Conservation (phyloP, 1,140 invertebrate genomes). For the Camponotus floridanus region DNA sequence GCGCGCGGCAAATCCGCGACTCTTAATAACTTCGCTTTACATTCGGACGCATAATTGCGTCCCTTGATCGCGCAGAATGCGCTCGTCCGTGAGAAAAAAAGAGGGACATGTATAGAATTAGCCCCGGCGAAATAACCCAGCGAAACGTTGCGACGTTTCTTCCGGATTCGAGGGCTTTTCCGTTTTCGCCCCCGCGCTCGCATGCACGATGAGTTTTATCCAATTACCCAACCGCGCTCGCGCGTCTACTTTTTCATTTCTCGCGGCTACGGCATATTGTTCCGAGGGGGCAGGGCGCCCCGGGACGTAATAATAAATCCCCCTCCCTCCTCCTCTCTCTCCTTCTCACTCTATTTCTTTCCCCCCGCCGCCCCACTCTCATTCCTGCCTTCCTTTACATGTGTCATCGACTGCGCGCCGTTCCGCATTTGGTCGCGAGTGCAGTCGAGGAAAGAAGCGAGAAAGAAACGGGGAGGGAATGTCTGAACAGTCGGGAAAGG, state of each 20-base stretch:
- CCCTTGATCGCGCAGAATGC: conserved; percentile 58
- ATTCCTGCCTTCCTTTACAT: conserved; percentile 63
- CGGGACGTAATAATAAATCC: conserved; percentile 76
- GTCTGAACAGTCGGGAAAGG: conserved; percentile 18
- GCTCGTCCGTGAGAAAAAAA: conserved; percentile 39
- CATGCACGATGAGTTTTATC: conserved; percentile 69
- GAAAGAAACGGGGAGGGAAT: conserved; percentile 43
- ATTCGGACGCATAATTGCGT: conserved; percentile 58
- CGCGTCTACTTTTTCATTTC: conserved; percentile 66
- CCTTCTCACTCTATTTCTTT: conserved; percentile 31
- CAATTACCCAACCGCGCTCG: conserved; percentile 67
- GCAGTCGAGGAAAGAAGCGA: conserved; percentile 44
- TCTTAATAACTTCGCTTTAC: conserved; percentile 60
- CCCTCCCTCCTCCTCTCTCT: not conserved
- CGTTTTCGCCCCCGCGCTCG: conserved; percentile 47
- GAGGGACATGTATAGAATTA: conserved; percentile 49
- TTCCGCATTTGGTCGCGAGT: conserved; percentile 26
- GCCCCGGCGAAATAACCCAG: conserved; percentile 54
- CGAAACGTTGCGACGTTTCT: conserved; percentile 45
- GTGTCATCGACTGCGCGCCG: conserved; percentile 65
- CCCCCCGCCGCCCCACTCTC: conserved; percentile 48
- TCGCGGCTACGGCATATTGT: conserved; percentile 71
- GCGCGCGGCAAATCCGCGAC: conserved; percentile 21
- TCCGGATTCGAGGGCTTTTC: conserved; percentile 57
- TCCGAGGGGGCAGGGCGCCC: conserved; percentile 71